These are phyloP conservation scores for Homarus americanus DNA, from an alignment of 1,140 invertebrate species.

Conservation along the genomic window DNA sequence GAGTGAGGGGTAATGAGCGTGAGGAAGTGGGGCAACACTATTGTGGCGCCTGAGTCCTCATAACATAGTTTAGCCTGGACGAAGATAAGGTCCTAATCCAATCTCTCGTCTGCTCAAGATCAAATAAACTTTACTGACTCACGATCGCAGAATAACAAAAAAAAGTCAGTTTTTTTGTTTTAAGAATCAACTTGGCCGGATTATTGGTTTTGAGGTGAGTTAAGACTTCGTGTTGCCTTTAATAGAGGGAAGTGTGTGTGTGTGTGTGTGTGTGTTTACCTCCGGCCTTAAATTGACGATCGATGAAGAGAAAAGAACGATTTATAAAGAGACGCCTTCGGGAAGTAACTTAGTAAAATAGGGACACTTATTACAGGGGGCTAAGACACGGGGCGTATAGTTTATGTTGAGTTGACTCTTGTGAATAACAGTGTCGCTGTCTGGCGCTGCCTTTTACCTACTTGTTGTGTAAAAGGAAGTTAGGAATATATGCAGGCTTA, in stretches of 20 bases:
- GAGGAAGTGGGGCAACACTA: constrained; percentile 29
- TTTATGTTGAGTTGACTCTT: neutral
- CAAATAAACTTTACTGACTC: constrained; percentile 33
- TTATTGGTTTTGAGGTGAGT: constrained; percentile 13
- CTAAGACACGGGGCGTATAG: too few species aligned
- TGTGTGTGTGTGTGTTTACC: too few species aligned
- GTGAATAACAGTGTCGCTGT: neutral
- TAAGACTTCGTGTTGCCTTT: too few species aligned
- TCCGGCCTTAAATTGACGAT: too few species aligned
- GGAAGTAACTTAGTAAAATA: too few species aligned
- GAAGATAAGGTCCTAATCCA: constrained; percentile 29
- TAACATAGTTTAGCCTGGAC: constrained; percentile 29
- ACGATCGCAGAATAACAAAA: constrained; percentile 9
- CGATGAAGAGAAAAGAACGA: too few species aligned
- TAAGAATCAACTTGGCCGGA: neutral
- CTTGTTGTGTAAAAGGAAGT: neutral
- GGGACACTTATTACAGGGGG: too few species aligned
- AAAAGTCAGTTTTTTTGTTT: neutral
- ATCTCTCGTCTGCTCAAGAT: constrained; percentile 20
- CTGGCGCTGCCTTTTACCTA: too few species aligned
- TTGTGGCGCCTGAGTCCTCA: constrained; percentile 9
- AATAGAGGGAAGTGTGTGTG: neutral
- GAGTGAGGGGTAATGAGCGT: neutral
- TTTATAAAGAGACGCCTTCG: too few species aligned
- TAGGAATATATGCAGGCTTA: neutral